Base-by-base conservation (phyloP, 2,888 invertebrate genomes). In the Lithophane leautieri region DNA sequence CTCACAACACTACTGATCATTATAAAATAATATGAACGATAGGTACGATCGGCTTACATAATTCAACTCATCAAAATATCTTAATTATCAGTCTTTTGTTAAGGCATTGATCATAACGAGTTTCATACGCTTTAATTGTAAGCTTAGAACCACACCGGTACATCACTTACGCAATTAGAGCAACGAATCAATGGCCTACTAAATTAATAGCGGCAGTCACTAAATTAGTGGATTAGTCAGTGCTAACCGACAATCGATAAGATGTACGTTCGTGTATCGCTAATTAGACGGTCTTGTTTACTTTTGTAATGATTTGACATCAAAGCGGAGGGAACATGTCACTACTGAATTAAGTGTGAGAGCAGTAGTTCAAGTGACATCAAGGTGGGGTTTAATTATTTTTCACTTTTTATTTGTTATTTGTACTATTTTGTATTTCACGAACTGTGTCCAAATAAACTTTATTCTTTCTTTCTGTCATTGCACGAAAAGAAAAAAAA, bases 271-370 rank as follows among this genome's bases (percentile, higher is more conserved):
- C 92, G 90, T 91, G 87, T 92, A 89, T 92, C 91, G 88, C 93
- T 94, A 95, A 95, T 95, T 95, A 95, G 93, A 88, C 86, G 89
- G 81, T 89, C 89, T 91, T 94, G 93, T 94, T 94, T 93, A 93
- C 92, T 92, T 93, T 93, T 91, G 89, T 91, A 92, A 93, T 93
- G 91, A 93, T 93, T 90, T 87, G 85, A 93, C 93, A 93, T 94
- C 93, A 94, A 94, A 94, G 93, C 88, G 88, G 87, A 87, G 82
- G 85, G 79, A 58, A 76, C 77, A 85, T 82, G 81, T 82, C 34
- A 11, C 79, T 50, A 50, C 22, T 50, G 22, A 50, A 50, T 50
- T 50, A 22, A 22, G 50, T 50, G 28, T 7, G 12, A 14, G n/a
- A 19, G 22, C 70, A 68, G 74, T 65, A 62, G 56, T 66, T 67